These are phyloP conservation scores for Gastracanthus pulcherrimus DNA, from an alignment of 2,888 invertebrate species.

Conservation along the genomic window DNA sequence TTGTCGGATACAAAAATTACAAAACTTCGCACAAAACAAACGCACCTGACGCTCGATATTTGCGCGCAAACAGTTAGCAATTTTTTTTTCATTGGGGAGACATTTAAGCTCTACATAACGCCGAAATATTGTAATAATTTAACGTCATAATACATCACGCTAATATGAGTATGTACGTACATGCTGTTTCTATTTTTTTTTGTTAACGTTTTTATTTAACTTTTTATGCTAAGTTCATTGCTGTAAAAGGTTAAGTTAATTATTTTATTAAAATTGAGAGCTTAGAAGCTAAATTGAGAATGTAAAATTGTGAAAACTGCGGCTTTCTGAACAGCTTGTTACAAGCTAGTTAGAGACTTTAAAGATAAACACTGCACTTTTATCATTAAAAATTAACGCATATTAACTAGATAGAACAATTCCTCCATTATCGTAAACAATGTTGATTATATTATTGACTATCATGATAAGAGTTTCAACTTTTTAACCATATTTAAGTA, in stretches of 20 bases:
- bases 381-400: neutral
- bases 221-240: neutral
- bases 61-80: conserved; percentile 19
- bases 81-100: neutral
- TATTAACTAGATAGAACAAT: neutral
- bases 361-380: conserved; percentile 17
- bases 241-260: neutral
- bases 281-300: conserved; percentile 8
- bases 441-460: no score
- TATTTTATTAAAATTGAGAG: neutral
- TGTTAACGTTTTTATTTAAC: neutral
- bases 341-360: neutral
- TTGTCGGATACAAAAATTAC: conserved; percentile 56
- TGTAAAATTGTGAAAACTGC: conserved; percentile 9
- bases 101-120: neutral
- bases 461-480: no score
- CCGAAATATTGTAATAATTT: neutral
- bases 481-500: no score
- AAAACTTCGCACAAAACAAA: conserved; percentile 44
- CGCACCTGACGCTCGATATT: neutral
- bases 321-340: neutral
- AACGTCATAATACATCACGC: neutral
- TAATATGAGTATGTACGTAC: neutral
- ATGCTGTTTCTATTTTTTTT: neutral
- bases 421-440: conserved; percentile 8